Base-by-base conservation (phyloP, 2,888 invertebrate species). In the Caenorhabditis auriculariae region DNA sequence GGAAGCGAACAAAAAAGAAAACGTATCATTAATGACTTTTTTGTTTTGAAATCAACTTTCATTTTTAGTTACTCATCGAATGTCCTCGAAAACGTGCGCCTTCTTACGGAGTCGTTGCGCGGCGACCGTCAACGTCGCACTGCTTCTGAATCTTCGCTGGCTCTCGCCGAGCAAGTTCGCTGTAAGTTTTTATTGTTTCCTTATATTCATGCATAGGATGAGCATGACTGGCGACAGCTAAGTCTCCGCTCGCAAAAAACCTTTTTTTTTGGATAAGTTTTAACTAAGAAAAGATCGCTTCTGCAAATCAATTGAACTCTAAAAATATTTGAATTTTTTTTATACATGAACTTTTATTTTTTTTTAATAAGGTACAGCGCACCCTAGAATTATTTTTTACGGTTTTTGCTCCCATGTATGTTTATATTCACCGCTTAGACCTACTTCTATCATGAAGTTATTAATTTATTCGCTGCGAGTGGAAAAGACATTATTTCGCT, bases 131-230 rank as follows among this genome's bases (percentile, higher is more conserved):
- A 7, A 19, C 51, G 29, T 17, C 48, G 63, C 17, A 64, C 52
- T 19, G 63, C 54, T 6, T 66, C 69, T 6, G 64, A 56, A 54
- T 55, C 59, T 28, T 66, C 66, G 28, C 29, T 72, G 50, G 60
- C 59, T 6, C 50, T 72, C 9, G 66, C 63, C 9, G 69, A 72
- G 45, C 64, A 70, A 45, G 66, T 69, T 9, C 56, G 73, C 70
- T 66, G 69, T 72, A 38, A 60, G 69, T 56, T 29, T 41, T 24
- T 17, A 9, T 9, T 23, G 15, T 38, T 32, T 43, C 27, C 21
- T 47, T 29, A 37, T 6, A 29, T 6, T 23, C 17, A 44, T 6
- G 17, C n/a, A 44, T 23, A 23, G 7, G 19, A 28, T 28, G 7
- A 15, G 7, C 15, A n/a, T n/a, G n/a, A n/a, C n/a, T n/a, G n/a